Evolutionary conservation across 2,797 vertebrate species (phyloP).

Genomic region (Thripadectes ignobilis): DNA sequence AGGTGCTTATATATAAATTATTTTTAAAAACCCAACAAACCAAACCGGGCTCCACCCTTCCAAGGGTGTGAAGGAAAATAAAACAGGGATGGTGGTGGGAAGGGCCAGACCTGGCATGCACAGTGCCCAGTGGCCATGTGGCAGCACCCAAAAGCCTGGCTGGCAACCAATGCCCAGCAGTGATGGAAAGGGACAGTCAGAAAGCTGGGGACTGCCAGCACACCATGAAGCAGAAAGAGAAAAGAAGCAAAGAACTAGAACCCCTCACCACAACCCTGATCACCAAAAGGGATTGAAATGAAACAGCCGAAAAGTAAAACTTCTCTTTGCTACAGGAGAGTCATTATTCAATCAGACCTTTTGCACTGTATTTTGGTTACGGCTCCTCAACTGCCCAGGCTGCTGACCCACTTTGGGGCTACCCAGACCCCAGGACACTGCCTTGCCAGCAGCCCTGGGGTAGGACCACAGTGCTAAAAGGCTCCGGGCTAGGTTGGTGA

Average conservation of each 20-base stretch:
- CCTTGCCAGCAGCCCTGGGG: not conserved
- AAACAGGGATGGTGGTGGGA: not conserved
- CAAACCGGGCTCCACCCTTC: not conserved
- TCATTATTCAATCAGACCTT: constrained; percentile 7
- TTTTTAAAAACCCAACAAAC: not conserved
- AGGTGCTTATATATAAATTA: constrained; percentile 11
- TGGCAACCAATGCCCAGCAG: fast-evolving
- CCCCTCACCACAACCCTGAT: not conserved
- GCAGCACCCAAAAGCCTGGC: not conserved
- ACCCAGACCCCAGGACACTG: not conserved
- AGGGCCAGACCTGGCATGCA: not conserved
- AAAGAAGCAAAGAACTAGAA: not conserved
- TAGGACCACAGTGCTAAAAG: fast-evolving
- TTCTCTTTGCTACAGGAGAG: constrained; percentile 7
- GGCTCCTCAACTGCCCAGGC: not conserved
- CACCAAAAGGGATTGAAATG: not conserved
- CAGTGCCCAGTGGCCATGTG: fast-evolving
- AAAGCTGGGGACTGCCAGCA: not conserved
- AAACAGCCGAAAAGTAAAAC: not conserved
- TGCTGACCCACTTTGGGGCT: not conserved
- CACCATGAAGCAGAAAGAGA: not conserved
- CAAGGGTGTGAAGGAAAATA: not conserved
- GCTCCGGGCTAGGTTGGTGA: fast-evolving
- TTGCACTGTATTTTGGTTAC: not conserved
- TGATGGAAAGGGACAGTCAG: not conserved